A percentile compares a stretch with the other conserved stretches of the same genome.
These are phyloP conservation scores for Saturnia japonica DNA, from an alignment of 2,888 invertebrate species.

Conservation along the genomic window DNA sequence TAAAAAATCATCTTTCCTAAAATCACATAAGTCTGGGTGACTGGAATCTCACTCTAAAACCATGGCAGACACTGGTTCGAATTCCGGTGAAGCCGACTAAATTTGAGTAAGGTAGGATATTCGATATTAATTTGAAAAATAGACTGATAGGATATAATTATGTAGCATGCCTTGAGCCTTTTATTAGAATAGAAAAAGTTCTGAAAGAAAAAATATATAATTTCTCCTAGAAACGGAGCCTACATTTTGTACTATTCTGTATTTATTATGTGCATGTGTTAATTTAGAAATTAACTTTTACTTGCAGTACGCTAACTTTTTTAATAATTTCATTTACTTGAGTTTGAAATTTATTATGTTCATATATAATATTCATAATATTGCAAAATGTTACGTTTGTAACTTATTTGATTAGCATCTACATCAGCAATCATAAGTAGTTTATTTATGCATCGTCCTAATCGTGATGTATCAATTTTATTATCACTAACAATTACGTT, in stretches of 20 bases:
- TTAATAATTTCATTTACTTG: neutral
- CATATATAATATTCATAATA: neutral
- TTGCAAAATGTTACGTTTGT: neutral
- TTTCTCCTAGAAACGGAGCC: neutral
- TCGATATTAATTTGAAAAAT: no score
- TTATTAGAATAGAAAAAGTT: neutral
- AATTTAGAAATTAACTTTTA: neutral
- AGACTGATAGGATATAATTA: no score
- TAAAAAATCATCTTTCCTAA: no score
- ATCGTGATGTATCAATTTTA: conserved; percentile 18
- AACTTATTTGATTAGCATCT: conserved; percentile 20
- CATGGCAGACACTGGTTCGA: no score
- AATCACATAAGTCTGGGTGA: no score
- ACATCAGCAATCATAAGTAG: conserved; percentile 17
- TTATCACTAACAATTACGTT: neutral
- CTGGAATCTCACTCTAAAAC: no score
- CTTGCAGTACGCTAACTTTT: neutral
- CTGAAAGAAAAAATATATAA: neutral
- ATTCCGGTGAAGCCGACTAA: no score
- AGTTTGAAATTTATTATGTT: neutral
- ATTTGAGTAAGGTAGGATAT: no score
- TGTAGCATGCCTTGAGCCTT: no score
- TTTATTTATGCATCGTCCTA: conserved; percentile 4
- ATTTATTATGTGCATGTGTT: neutral
- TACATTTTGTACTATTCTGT: neutral